phyloP scores from a whole-genome alignment of 1,140 invertebrate species.

The Pararge aegeria region DNA sequence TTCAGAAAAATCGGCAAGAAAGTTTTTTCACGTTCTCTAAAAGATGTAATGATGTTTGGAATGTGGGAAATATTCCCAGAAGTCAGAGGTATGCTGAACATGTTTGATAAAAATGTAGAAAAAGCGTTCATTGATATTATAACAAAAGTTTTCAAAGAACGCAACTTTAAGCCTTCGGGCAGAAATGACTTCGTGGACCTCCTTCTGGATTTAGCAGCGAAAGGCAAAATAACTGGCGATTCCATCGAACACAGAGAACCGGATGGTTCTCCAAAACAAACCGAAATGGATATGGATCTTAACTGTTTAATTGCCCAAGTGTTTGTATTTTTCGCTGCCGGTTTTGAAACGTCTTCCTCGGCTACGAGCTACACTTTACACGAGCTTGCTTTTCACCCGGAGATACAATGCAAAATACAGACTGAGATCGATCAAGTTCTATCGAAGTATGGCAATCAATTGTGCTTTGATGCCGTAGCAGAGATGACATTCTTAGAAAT shows the following conservation, averaged over 20 bases:
- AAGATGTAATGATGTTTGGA: conserved; percentile 9
- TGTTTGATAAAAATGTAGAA: conserved; percentile 12
- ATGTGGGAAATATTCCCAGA: conserved; percentile 17
- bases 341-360: conserved; percentile 32
- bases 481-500: conserved; percentile 25
- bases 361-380: conserved; percentile 24
- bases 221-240: conserved; percentile 17
- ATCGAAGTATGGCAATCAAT: conserved; percentile 28
- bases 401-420: conserved; percentile 24
- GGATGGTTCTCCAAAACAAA: conserved; percentile 16
- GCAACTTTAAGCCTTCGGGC: conserved; percentile 18
- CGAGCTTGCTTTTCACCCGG: conserved; percentile 25
- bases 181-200: conserved; percentile 30
- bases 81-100: not conserved
- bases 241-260: conserved; percentile 21
- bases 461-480: conserved; percentile 26
- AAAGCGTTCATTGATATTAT: conserved; percentile 11
- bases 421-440: conserved; percentile 30
- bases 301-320: conserved; percentile 24
- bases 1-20: conserved; percentile 22
- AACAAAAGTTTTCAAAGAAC: conserved; percentile 17
- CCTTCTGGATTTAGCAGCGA: conserved; percentile 19
- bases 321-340: conserved; percentile 36
- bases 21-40: conserved; percentile 13
- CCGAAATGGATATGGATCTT: conserved; percentile 20